Base-by-base conservation (phyloP, 1,140 invertebrate species). In the Diorhabda carinulata region DNA sequence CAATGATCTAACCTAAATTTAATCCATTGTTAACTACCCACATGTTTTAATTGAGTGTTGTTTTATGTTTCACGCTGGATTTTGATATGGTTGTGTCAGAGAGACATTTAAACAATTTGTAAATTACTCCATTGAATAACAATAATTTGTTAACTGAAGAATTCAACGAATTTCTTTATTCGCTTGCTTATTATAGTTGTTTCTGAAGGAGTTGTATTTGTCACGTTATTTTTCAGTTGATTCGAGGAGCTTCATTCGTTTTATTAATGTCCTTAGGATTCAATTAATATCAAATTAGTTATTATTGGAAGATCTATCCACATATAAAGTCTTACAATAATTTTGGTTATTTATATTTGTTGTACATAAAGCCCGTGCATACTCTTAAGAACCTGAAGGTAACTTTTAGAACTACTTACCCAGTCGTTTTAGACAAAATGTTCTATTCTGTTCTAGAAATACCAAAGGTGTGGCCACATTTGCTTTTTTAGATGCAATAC, bases 1-100 rank as follows among this genome's bases (percentile, higher is more conserved):
- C 47, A 52, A 52, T 52, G 47, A 52, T 52, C 47, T 52, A 52
- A 52, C 47, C 47, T 52, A 52, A 52, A 52, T 52, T 52, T 52
- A 52, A 52, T 52, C 47, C 47, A 52, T 52, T 52, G 47, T 52
- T 52, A 52, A 52, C 47, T 52, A 52, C 47, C 47, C 47, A 52
- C 47, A 52, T 52, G 47, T 52, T 52, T 52, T 52, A 52, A 52
- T 52, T 52, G 47, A 52, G 47, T 52, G 47, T 52, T 52, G 47
- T 52, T 52, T 52, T 52, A 52, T 52, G 47, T 52, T 52, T 52
- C 47, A 52, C n/a, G 47, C 47, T 52, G 47, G 47, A 52, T 52
- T 52, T 52, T 52, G 47, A 52, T 52, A 52, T 52, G 6, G 47
- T 52, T 52, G 6, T 52, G 47, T 52, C 6, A 52, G 47, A 52